These are phyloP conservation scores for Gryllus longicercus DNA, from an alignment of 2,888 invertebrate genomes.

Conservation along the genomic window DNA sequence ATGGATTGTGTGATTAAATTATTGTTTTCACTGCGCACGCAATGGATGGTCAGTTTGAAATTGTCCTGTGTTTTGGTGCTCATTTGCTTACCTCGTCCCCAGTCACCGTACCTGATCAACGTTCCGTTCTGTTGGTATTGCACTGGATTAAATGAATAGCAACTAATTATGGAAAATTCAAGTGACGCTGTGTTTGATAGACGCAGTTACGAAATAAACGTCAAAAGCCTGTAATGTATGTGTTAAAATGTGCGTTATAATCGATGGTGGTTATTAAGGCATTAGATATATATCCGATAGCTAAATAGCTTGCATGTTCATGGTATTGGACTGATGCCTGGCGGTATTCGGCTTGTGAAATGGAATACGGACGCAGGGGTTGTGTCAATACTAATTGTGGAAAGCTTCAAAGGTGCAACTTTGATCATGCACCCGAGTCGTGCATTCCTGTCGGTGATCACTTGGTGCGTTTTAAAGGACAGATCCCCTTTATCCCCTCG, in stretches of 20 bases:
- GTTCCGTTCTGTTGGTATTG: too few species aligned
- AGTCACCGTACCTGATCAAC: too few species aligned
- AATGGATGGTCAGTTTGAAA: too few species aligned
- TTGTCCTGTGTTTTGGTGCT: too few species aligned
- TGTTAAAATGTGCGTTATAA: conserved; percentile 4
- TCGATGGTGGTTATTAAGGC: background rate
- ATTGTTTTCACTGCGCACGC: too few species aligned
- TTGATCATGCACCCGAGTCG: background rate
- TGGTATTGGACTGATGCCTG: background rate
- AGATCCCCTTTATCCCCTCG: too few species aligned
- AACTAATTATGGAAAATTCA: too few species aligned
- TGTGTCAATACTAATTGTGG: background rate
- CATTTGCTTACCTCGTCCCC: too few species aligned
- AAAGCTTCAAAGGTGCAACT: background rate
- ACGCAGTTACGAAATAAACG: background rate
- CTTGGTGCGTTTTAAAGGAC: background rate
- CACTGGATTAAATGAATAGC: too few species aligned
- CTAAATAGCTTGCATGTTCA: background rate
- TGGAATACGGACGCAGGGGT: background rate
- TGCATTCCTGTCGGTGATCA: background rate
- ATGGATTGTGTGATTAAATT: too few species aligned
- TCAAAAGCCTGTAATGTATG: background rate
- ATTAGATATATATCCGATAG: conserved; percentile 8
- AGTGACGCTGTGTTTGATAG: background rate
- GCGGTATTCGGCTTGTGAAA: conserved; percentile 17